Evolutionary conservation across 2,888 invertebrate genomes (phyloP), one percentile per base, ranked within the genome.

Genomic region (Saturnia pavonia): DNA sequence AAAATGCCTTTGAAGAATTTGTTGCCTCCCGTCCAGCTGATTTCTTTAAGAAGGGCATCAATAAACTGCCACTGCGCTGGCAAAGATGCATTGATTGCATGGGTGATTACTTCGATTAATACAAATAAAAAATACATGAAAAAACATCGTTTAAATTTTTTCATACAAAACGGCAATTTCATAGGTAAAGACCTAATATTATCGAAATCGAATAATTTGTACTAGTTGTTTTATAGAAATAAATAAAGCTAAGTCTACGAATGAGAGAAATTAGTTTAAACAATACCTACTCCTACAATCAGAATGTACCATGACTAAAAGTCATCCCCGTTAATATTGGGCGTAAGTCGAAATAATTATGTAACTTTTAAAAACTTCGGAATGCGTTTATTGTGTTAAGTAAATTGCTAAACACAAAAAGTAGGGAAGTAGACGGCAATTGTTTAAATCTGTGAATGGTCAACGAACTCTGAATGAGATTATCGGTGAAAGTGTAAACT

Each of bases 401-500:
- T 65, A 65, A 25, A 65, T 40, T 65, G 40, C 19, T 40, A 65
- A 65, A 65, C 19, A 65, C 12, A 65, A 65, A n/a, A 65, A 40
- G 65, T 65, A 65, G 65, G 65, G 40, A 65, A n/a, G 65, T n/a
- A 65, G 65, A 65, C 65, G 40, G n/a, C 42, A 40, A 51, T 68
- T 65, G 54, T 48, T 45, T 71, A 45, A 71, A 65, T 25, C 8
- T 67, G 65, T 69, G 67, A 25, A 67, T 68, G 74, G 78, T 77
- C 76, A 76, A 77, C 48, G 80, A 78, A 75, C 82, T 77, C 75
- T 73, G 70, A 71, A 77, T 70, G 71, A 74, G 72, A 71, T 72
- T 74, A 77, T 70, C 70, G 71, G 73, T 74, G 77, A 78, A 80
- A 80, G 78, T 77, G 71, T 69, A 70, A 73, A 74, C 73, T 67